Conservation (phyloP, 2,113 vertebrate genomes). For the Cebidichthys violaceus region DNA sequence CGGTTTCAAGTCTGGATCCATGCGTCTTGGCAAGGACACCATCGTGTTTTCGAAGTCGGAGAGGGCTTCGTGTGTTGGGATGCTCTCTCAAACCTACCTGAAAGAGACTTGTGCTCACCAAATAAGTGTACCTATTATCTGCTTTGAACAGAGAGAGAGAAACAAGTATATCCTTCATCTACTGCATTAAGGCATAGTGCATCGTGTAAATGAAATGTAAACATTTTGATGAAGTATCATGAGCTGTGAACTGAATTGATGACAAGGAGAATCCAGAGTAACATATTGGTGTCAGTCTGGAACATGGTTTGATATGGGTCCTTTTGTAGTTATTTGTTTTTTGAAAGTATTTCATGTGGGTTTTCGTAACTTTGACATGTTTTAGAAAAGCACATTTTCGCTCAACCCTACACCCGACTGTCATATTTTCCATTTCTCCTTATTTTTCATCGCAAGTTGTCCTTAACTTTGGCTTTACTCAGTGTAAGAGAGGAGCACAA, state of each 20-base stretch:
- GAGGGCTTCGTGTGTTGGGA: constrained; percentile 88
- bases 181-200: not conserved
- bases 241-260: not conserved
- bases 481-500: constrained; percentile 77
- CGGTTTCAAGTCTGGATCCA: constrained; percentile 98
- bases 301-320: not conserved
- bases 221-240: not conserved
- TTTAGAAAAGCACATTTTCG: not conserved
- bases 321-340: not conserved
- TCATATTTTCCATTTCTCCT: constrained; percentile 6
- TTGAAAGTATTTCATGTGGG: not conserved
- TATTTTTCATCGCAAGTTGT: constrained; percentile 18
- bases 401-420: not conserved
- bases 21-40: constrained; percentile 95
- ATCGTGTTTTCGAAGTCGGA: constrained; percentile 93
- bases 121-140: constrained; percentile 91
- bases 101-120: constrained; percentile 86
- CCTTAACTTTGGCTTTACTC: constrained; percentile 86
- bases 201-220: too few species aligned
- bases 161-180: constrained; percentile 89
- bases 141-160: constrained; percentile 52
- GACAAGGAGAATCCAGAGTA: not conserved
- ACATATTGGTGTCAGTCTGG: not conserved
- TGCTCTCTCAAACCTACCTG: constrained; percentile 95
- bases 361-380: not conserved